These are phyloP conservation scores for Calidris pygmaea DNA, from an alignment of 2,113 vertebrate species.

Conservation along the genomic window DNA sequence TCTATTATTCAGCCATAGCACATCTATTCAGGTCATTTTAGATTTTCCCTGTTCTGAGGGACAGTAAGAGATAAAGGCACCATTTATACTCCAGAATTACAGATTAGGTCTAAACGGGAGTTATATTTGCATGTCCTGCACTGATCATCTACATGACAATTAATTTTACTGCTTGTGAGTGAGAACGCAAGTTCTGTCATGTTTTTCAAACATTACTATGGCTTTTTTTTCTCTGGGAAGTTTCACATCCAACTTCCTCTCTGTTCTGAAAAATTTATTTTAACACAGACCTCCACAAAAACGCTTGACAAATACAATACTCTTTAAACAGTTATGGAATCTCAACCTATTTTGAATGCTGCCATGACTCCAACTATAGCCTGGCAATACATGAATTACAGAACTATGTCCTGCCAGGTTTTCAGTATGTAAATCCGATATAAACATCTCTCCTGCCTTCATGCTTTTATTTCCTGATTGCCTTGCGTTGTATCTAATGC, in stretches of 20 bases:
- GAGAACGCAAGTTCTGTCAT: not conserved
- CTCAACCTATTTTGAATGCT: not conserved
- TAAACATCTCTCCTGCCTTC: not conserved
- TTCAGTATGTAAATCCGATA: not conserved
- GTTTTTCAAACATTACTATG: not conserved
- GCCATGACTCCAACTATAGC: not conserved
- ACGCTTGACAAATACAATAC: not conserved
- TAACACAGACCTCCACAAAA: not conserved
- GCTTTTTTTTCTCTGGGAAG: not conserved
- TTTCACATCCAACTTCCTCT: not conserved
- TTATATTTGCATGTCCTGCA: not conserved
- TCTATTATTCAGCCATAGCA: not conserved
- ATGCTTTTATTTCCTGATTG: conserved; percentile 8
- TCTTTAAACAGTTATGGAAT: not conserved
- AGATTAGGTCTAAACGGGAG: not conserved
- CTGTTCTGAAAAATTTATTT: not conserved
- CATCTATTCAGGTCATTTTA: not conserved
- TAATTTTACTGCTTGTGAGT: not conserved
- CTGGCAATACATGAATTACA: not conserved
- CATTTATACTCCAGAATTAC: not conserved
- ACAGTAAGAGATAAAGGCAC: not conserved
- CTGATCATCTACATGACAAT: not conserved
- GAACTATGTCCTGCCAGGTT: not conserved
- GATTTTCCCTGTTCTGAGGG: not conserved
- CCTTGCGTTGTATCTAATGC: not conserved